Evolutionary conservation across 2,113 vertebrate species (phyloP).

Genomic region (Dascyllus trimaculatus): DNA sequence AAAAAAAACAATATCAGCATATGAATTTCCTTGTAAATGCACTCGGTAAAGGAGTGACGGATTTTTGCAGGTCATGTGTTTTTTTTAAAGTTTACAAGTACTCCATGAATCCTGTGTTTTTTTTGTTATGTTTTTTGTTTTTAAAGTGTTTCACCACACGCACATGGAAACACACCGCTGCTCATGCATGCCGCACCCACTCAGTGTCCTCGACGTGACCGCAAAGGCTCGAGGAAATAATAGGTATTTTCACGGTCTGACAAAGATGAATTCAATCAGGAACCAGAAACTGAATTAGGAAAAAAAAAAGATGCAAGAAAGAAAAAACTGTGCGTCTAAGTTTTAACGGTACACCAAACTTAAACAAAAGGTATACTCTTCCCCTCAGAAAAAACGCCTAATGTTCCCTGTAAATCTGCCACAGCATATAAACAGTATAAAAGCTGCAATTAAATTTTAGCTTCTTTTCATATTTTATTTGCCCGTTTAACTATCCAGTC

Average conservation of each 20-base stretch:
- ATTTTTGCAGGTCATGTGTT: slow-evolving; percentile 6
- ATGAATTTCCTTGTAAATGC: slow-evolving; percentile 7
- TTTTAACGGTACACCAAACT: slow-evolving; percentile 28
- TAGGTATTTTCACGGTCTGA: background rate
- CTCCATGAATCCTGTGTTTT: background rate
- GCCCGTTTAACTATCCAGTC: slow-evolving; percentile 43
- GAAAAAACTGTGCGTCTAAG: background rate
- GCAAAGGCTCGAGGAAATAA: background rate
- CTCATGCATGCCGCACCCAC: slow-evolving; percentile 10
- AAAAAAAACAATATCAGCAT: background rate
- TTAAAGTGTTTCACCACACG: slow-evolving; percentile 17
- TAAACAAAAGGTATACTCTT: slow-evolving; percentile 20
- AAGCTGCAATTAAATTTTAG: slow-evolving; percentile 50
- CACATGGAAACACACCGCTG: slow-evolving; percentile 10
- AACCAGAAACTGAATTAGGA: background rate
- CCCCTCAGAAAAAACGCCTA: background rate
- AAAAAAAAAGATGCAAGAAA: background rate
- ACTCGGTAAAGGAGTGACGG: background rate
- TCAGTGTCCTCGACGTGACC: background rate
- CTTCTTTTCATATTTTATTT: slow-evolving; percentile 60
- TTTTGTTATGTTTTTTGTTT: background rate
- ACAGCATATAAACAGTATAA: slow-evolving; percentile 47
- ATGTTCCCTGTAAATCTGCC: slow-evolving; percentile 28
- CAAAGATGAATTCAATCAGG: slow-evolving; percentile 30
- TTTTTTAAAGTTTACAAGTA: slow-evolving; percentile 10